phyloP scores from a whole-genome alignment of 1,140 invertebrate species.

The Steinernema khuongi region DNA sequence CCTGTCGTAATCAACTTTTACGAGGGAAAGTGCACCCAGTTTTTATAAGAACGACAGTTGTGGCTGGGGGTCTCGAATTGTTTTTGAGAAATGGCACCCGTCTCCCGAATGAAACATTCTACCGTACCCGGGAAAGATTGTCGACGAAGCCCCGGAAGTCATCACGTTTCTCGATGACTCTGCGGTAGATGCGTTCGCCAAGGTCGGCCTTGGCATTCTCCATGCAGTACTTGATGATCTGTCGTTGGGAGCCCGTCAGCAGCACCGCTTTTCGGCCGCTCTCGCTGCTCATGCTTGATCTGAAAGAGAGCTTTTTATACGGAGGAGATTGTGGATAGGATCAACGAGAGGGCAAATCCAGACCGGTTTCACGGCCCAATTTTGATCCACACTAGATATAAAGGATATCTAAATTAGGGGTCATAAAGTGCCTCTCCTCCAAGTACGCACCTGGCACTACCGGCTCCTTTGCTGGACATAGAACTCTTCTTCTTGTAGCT shows the following conservation, averaged over 20 bases:
- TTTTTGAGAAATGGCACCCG: not conserved
- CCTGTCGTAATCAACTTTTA: not conserved
- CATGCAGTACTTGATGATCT: constrained; percentile 48
- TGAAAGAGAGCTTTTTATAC: too few relatives aligned
- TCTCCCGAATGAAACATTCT: not conserved
- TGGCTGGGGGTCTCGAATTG: not conserved
- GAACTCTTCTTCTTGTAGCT: constrained; percentile 7
- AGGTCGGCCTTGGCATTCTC: constrained; percentile 49
- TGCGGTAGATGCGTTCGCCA: constrained; percentile 41
- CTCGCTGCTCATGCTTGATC: constrained; percentile 11
- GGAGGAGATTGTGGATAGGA: too few relatives aligned
- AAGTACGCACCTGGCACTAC: not conserved
- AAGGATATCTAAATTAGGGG: too few relatives aligned
- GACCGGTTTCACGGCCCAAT: too few relatives aligned
- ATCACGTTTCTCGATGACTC: constrained; percentile 40
- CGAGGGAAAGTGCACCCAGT: not conserved
- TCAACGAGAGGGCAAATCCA: too few relatives aligned
- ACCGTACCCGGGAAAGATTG: constrained; percentile 28
- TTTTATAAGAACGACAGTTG: not conserved
- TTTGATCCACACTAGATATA: too few relatives aligned
- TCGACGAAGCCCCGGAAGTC: constrained; percentile 45
- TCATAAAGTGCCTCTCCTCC: too few relatives aligned
- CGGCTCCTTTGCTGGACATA: constrained; percentile 1
- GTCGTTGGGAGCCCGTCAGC: constrained; percentile 31
- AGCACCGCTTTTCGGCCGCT: constrained; percentile 15